Evolutionary conservation across 2,113 vertebrate species (phyloP).

Genomic region (Phyllostomus hastatus): DNA sequence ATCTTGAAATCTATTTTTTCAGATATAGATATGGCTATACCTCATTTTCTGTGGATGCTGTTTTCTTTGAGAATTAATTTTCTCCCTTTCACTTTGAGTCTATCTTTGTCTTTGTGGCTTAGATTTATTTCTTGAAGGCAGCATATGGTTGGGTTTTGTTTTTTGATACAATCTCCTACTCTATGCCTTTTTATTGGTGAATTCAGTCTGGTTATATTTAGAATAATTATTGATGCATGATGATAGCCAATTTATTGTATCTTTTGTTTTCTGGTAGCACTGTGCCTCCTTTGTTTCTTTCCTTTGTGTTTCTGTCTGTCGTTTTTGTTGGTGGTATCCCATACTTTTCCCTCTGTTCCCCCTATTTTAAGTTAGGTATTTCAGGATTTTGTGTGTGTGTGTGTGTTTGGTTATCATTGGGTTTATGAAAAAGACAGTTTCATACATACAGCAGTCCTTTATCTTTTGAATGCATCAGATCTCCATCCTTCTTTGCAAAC

Average conservation of each 20-base stretch:
- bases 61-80: neutral
- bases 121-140: neutral
- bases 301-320: neutral
- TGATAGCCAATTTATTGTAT: neutral
- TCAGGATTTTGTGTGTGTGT: neutral
- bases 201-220: neutral
- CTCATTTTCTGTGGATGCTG: neutral
- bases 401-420: neutral
- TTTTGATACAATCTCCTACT: neutral
- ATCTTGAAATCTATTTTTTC: neutral
- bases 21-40: neutral
- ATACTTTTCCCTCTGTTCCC: neutral
- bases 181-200: neutral
- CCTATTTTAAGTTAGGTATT: neutral
- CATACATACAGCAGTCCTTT: neutral
- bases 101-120: neutral
- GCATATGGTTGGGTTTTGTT: neutral
- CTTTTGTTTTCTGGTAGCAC: neutral
- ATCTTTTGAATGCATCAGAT: neutral
- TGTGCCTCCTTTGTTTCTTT: neutral
- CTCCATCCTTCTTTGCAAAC: neutral
- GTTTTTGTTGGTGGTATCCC: neutral
- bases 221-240: neutral
- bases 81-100: neutral
- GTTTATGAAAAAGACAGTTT: neutral